Conservation (phyloP, 2,113 vertebrate species). For the Sylvilagus bachmani region DNA sequence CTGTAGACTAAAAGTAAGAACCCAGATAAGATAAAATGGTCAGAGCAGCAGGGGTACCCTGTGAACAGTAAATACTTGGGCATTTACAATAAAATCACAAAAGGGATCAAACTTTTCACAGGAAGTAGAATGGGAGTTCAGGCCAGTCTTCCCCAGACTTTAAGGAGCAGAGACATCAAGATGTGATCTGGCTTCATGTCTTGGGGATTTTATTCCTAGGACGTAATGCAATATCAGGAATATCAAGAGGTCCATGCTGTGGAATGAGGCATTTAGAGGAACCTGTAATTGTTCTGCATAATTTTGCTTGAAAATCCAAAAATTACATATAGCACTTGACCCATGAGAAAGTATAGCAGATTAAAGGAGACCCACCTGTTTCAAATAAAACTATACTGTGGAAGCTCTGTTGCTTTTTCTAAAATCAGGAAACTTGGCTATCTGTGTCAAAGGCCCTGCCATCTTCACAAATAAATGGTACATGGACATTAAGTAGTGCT, state of each 20-base stretch:
- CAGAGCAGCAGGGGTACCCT: not conserved
- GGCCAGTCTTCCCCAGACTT: not conserved
- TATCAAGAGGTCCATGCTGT: not conserved
- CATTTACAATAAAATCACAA: slow-evolving; percentile 8
- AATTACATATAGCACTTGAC: not conserved
- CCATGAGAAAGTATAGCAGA: not conserved
- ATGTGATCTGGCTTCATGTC: not conserved
- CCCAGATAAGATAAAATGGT: not conserved
- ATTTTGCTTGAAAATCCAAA: not conserved
- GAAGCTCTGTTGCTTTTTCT: not conserved
- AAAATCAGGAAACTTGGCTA: not conserved
- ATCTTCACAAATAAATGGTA: not conserved
- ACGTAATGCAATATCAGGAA: not conserved
- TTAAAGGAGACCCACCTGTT: not conserved
- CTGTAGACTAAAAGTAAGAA: not conserved
- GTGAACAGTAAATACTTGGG: not conserved
- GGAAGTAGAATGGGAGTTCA: not conserved
- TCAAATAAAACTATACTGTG: not conserved
- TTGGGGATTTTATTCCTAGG: slow-evolving; percentile 7
- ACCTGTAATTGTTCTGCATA: not conserved
- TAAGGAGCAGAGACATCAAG: not conserved
- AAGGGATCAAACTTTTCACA: not conserved
- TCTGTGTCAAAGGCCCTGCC: not conserved
- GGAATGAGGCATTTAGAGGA: not conserved
- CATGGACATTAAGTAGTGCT: not conserved